phyloP scores from a whole-genome alignment of 1,140 invertebrate genomes.

The Nylanderia fulva region DNA sequence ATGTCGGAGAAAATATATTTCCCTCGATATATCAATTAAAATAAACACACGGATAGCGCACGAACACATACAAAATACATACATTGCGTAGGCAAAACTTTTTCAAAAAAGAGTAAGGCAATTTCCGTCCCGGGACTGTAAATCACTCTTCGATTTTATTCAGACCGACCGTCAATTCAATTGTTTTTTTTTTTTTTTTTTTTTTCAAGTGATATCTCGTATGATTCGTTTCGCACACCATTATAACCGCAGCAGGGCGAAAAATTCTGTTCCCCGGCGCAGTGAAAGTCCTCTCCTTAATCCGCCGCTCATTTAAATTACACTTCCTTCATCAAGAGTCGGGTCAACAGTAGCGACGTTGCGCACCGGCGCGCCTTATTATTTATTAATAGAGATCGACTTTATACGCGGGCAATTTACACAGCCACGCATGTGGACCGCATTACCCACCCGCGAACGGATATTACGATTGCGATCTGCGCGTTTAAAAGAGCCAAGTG shows the following conservation, averaged over 20 bases:
- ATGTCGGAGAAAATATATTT: background rate
- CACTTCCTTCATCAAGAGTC: constrained; percentile 42
- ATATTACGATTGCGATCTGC: constrained; percentile 27
- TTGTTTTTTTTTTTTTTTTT: background rate
- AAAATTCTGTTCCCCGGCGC: constrained; percentile 14
- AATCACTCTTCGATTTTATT: background rate
- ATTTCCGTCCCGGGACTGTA: background rate
- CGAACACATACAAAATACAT: background rate
- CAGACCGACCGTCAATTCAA: background rate
- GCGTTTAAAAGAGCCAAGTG: constrained; percentile 33
- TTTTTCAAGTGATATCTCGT: background rate
- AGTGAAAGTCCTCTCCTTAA: constrained; percentile 41
- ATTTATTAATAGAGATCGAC: constrained; percentile 51
- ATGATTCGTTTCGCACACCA: background rate
- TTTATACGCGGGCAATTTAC: background rate
- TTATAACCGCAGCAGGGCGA: background rate
- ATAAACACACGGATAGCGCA: background rate
- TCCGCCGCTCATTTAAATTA: constrained; percentile 23
- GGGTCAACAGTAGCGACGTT: constrained; percentile 42
- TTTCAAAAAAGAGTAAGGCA: background rate
- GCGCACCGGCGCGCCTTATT: constrained; percentile 19
- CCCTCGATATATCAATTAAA: background rate
- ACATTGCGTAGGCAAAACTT: no score
- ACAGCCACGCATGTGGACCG: background rate
- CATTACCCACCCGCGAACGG: background rate